Conservation (phyloP, 2,888 invertebrate species). For the Nebria brevicollis region DNA sequence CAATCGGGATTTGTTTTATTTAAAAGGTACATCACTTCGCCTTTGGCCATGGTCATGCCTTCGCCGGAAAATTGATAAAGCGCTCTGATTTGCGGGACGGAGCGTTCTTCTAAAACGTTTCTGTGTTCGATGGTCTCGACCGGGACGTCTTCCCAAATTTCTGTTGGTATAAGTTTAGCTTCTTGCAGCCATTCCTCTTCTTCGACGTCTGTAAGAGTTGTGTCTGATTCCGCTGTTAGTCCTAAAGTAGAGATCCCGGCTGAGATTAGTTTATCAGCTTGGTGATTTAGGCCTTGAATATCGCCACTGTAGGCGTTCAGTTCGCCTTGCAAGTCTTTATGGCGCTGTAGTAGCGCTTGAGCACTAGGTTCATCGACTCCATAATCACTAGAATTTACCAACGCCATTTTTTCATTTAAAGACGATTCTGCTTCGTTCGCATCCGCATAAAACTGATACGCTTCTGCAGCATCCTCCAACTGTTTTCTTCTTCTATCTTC, state of each 20-base stretch:
- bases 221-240: conserved; percentile 73
- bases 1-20: conserved; percentile 97
- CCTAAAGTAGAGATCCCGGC: conserved; percentile 79
- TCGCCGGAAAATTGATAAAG: conserved; percentile 92
- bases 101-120: conserved; percentile 87
- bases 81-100: conserved; percentile 87
- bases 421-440: conserved; percentile 98
- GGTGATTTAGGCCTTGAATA: conserved; percentile 79
- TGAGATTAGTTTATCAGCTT: conserved; percentile 79
- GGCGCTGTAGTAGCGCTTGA: conserved; percentile 86
- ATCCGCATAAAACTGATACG: conserved; percentile 97
- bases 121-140: conserved; percentile 85
- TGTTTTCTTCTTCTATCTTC: conserved; percentile 79
- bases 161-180: conserved; percentile 78
- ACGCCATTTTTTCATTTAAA: conserved; percentile 94
- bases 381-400: conserved; percentile 89
- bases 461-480: conserved; percentile 88
- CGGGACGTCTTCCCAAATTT: conserved; percentile 93
- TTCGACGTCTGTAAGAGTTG: conserved; percentile 68
- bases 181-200: conserved; percentile 63
- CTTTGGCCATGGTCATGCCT: conserved; percentile 88
- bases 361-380: conserved; percentile 94
- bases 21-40: conserved; percentile 84
- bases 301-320: conserved; percentile 89
- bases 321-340: conserved; percentile 88